Evolutionary conservation across 2,113 vertebrate genomes (phyloP), one percentile per base, ranked within the genome.

Genomic region (Cheilinus undulatus): DNA sequence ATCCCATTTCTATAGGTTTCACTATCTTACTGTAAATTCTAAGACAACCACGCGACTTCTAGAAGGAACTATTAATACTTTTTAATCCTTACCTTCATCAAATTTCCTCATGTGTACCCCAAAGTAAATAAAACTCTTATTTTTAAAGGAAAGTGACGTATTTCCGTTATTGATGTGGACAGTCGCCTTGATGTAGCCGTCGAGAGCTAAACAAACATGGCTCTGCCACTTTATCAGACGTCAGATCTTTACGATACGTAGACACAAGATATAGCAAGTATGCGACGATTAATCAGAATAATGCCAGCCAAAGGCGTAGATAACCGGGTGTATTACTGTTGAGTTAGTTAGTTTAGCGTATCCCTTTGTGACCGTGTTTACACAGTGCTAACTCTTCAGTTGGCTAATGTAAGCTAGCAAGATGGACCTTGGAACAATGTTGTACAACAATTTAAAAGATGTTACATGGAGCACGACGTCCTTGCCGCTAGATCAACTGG

Each of bases 381-480:
- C 86, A 78, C 58, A 23, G 7, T 58, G 82, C 69, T 78, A 87
- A 74, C 80, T 63, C 20, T 13, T 17, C 24, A 19, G 62, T 27
- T 42, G 62, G 87, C 88, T 86, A 82, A 83, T 52, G 57, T 19
- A 51, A 83, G 88, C 83, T 88, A 91, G 38, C 91, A 91, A 89
- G 59, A 95, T 95, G 94, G 93, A 95, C 78, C 91, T 93, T 72
- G 93, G 93, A 82, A 85, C 92, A 50, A 92, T 94, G 93, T 86
- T 95, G 76, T 95, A 94, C 89, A 93, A 94, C 90, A 95, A 93
- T 87, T 93, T 98, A 78, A 96, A 97, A 94, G 96, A 97, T 86
- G 94, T 98, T 66, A 95, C 96, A 85, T 98, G 97, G 97, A 99
- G 97, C 89, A 88, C 94, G 54, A 95, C 94, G 83, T 92, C 97